Base-by-base conservation (phyloP, 1,140 invertebrate species). In the Bursaphelenchus mucronatus region DNA sequence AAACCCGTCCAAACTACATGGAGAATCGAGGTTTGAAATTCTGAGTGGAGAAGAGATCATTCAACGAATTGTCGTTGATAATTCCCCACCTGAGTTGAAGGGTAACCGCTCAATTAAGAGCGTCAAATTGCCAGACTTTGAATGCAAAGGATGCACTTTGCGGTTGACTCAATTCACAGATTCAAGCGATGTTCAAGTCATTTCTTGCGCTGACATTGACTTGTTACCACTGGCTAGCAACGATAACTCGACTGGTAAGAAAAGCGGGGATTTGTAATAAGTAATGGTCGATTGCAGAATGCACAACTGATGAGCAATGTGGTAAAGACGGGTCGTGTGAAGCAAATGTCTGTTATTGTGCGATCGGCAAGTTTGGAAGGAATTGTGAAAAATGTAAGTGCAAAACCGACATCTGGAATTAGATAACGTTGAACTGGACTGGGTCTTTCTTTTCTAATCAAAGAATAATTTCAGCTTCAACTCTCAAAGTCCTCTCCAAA, bases 201-300 rank as follows among this genome's bases (percentile, higher is more conserved):
- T 73, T 21, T 66, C 61, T 41, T 73, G 71, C 57, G 74, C 71
- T 17, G 68, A 73, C 43, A 64, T 76, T 41, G 45, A 74, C n/a
- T 44, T 73, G 13, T 21, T 19, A 7, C 55, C 17, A 4, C 30
- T 63, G 17, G 59, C 66, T 13, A 17, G 54, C 15, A 15, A 47
- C 4, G 51, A 50, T 5, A 19, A 61, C n/a, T 13, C 13, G 1
- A 70, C 66, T 15, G 39, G 30, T 11, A 30, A 11, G 58, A 43
- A 69, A 63, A 30, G 11, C 8, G 0, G 41, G 15, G 19, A 30
- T 15, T 40, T 39, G 30, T 6, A 50, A 43, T 19, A 11, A 41
- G 15, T 13, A 66, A 61, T 58, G 15, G 30, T 13, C n/a, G 62
- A 6, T 65, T 64, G 61, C 3, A n/a, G 47, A 75, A 21, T 75